Conservation (phyloP, 2,888 invertebrate genomes). For the Nomada lathburiana region DNA sequence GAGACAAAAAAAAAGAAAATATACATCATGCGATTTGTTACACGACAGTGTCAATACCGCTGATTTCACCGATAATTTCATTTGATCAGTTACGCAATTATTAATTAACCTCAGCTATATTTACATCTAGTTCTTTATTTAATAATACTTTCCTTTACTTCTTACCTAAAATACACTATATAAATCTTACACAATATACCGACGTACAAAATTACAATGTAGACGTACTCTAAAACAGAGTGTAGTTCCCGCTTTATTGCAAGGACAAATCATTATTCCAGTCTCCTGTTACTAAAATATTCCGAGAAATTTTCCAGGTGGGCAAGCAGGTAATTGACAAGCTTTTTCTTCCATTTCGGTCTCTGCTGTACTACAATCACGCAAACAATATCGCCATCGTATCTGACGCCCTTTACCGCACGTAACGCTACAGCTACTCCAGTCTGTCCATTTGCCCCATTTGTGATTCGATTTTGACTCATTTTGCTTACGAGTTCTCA, state of each 20-base stretch:
- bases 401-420: conserved; percentile 88
- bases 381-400: conserved; percentile 86
- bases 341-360: conserved; percentile 86
- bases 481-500: conserved; percentile 13
- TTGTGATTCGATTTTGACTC: conserved; percentile 61
- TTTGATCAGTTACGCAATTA: not conserved
- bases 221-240: conserved; percentile 6
- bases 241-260: not conserved
- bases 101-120: not conserved
- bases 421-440: conserved; percentile 88
- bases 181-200: conserved; percentile 24
- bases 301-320: conserved; percentile 80
- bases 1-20: conserved; percentile 73
- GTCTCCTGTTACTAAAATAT: conserved; percentile 68
- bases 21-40: conserved; percentile 80
- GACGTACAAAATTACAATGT: conserved; percentile 36
- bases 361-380: conserved; percentile 83
- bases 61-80: conserved; percentile 23
- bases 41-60: conserved; percentile 38
- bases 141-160: not conserved
- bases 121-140: conserved; percentile 17
- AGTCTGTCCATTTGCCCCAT: conserved; percentile 86
- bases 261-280: no score
- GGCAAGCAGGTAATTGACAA: conserved; percentile 85
- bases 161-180: conserved; percentile 26